Evolutionary conservation across 2,888 invertebrate genomes (phyloP).

Genomic region (Pardosa pseudoannulata): DNA sequence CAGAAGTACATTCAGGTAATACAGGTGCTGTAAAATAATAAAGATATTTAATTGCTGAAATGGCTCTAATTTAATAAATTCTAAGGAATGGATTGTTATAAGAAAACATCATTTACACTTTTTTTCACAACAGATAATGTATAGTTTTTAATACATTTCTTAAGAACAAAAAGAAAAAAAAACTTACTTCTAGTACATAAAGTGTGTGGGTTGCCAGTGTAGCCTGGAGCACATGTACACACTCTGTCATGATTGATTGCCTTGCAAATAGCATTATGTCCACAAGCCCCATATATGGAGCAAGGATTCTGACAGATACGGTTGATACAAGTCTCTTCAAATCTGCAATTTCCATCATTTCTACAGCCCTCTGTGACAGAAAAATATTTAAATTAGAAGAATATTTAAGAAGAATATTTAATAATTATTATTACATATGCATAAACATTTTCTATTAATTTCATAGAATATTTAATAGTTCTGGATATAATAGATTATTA

Average conservation of each 20-base stretch:
- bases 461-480: too few relatives aligned
- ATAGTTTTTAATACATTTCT: too few relatives aligned
- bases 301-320: constrained; percentile 87
- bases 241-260: constrained; percentile 92
- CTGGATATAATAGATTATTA: too few relatives aligned
- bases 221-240: constrained; percentile 94
- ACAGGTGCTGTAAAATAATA: constrained; percentile 34
- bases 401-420: too few relatives aligned
- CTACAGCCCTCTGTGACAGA: constrained; percentile 80
- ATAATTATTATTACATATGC: too few relatives aligned
- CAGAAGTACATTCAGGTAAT: constrained; percentile 86
- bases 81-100: too few relatives aligned
- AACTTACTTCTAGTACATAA: constrained; percentile 89
- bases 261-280: constrained; percentile 78
- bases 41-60: too few relatives aligned
- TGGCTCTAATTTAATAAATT: too few relatives aligned
- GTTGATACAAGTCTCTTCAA: constrained; percentile 87
- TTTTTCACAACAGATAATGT: too few relatives aligned
- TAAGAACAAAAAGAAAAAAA: background rate
- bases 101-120: too few relatives aligned
- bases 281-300: constrained; percentile 93
- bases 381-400: too few relatives aligned
- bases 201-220: constrained; percentile 90
- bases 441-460: too few relatives aligned
- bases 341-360: constrained; percentile 88